These are phyloP conservation scores for Drosophila ananassae DNA, from an alignment of 1,140 invertebrate genomes.

Conservation along the genomic window DNA sequence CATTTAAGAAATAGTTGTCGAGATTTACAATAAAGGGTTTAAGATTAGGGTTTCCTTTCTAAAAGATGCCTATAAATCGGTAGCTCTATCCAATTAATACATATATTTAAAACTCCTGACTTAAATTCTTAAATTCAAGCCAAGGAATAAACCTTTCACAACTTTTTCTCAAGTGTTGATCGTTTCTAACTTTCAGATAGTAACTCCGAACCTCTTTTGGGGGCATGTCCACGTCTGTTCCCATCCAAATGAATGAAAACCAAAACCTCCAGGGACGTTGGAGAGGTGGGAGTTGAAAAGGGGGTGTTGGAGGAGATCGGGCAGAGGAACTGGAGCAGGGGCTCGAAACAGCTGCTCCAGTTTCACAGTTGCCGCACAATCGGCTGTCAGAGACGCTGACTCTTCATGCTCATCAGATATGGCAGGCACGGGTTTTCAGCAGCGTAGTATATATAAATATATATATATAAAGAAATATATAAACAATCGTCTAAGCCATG, in stretches of 20 bases:
- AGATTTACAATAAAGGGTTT: too few species aligned
- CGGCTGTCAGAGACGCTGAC: slow-evolving; percentile 53
- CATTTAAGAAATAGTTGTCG: not conserved
- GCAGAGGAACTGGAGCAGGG: slow-evolving; percentile 35
- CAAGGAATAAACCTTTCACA: not conserved
- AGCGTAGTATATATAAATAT: not conserved
- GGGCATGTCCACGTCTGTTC: slow-evolving; percentile 57
- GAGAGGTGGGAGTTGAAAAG: slow-evolving; percentile 11
- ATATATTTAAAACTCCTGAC: too few species aligned
- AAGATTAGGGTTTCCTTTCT: too few species aligned
- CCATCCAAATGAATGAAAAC: slow-evolving; percentile 70
- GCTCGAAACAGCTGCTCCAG: slow-evolving; percentile 59
- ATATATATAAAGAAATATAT: slow-evolving; percentile 9
- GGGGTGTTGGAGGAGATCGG: not conserved
- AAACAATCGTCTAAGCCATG: slow-evolving; percentile 29
- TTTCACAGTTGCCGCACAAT: slow-evolving; percentile 71
- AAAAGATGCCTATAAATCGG: too few species aligned
- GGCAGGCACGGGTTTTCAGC: slow-evolving; percentile 56
- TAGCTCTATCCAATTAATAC: too few species aligned
- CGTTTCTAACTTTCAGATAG: slow-evolving; percentile 52
- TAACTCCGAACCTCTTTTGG: slow-evolving; percentile 49
- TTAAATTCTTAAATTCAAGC: too few species aligned
- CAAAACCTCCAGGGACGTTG: slow-evolving; percentile 7
- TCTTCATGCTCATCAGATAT: slow-evolving; percentile 77
- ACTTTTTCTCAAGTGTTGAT: slow-evolving; percentile 26